phyloP scores from a whole-genome alignment of 2,797 vertebrate species.

The Agapornis canus region DNA sequence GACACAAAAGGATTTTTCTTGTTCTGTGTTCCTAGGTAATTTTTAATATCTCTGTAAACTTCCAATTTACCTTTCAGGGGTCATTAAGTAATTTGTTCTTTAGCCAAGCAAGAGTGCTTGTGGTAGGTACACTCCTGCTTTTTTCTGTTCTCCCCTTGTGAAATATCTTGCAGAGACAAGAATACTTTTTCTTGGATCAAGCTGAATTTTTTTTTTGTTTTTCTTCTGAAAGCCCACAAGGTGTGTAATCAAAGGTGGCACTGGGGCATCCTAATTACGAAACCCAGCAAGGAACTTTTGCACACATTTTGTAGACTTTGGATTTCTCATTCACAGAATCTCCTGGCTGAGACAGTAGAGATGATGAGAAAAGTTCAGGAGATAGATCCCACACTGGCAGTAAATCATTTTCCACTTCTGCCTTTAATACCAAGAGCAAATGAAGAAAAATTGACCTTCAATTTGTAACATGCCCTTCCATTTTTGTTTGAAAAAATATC shows the following conservation, averaged over 20 bases:
- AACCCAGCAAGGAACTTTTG: constrained; percentile 64
- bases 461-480: not conserved
- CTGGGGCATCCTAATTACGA: constrained; percentile 68
- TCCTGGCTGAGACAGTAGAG: constrained; percentile 44
- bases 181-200: constrained; percentile 38
- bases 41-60: not conserved
- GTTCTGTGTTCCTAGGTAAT: not conserved
- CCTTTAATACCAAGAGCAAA: not conserved
- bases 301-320: constrained; percentile 58
- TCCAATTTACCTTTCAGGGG: not conserved
- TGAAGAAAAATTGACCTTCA: not conserved
- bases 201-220: not conserved
- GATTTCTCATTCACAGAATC: constrained; percentile 64
- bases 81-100: not conserved
- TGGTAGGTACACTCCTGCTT: not conserved
- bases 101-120: not conserved
- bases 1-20: not conserved
- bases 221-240: constrained; percentile 30
- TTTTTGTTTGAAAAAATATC: not conserved
- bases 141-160: constrained; percentile 25
- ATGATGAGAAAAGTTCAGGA: constrained; percentile 30
- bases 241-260: constrained; percentile 59
- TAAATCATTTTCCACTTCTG: not conserved
- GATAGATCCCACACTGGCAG: not conserved
- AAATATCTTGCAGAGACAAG: constrained; percentile 29